Conservation (phyloP, 1,140 invertebrate genomes). For the Lineus longissimus region DNA sequence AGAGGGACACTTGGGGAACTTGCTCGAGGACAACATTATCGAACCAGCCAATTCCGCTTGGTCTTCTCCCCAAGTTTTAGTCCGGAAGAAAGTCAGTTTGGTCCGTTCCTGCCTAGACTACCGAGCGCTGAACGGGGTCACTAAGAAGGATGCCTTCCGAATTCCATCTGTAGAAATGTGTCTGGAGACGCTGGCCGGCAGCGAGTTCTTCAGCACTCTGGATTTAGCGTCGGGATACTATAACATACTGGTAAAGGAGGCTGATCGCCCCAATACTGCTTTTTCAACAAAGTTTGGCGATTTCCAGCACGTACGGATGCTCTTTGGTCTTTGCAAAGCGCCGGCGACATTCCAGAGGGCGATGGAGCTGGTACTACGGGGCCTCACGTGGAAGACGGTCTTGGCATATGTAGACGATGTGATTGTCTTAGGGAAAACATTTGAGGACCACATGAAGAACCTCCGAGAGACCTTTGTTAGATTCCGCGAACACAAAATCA, state of each 20-base stretch:
- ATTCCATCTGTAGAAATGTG: constrained; percentile 54
- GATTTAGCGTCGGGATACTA: constrained; percentile 44
- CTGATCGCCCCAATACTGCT: constrained; percentile 45
- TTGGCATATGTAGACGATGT: constrained; percentile 4
- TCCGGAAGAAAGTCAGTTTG: constrained; percentile 13
- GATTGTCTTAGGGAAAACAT: no score
- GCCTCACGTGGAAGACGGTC: constrained; percentile 8
- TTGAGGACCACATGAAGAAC: not conserved
- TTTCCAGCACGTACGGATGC: constrained; percentile 18
- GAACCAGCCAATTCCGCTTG: constrained; percentile 3
- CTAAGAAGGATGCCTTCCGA: constrained; percentile 55
- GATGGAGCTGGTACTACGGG: constrained; percentile 14
- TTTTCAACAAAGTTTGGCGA: constrained; percentile 24
- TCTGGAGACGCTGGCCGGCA: constrained; percentile 42
- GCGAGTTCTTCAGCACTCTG: constrained; percentile 49
- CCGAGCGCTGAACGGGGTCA: constrained; percentile 50
- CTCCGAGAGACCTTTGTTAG: constrained; percentile 20
- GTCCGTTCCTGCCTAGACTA: constrained; percentile 53
- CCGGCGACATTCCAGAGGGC: no score
- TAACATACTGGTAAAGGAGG: constrained; percentile 43
- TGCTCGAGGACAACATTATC: constrained; percentile 22
- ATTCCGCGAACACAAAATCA: constrained; percentile 21
- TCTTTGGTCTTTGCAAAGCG: constrained; percentile 22
- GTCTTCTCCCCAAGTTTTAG: constrained; percentile 13
- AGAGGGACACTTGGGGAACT: constrained; percentile 12